A percentile compares a stretch with the other conserved stretches of the same genome.
Conservation (phyloP, 2,888 invertebrate genomes). For the Ramazzottius varieornatus region DNA sequence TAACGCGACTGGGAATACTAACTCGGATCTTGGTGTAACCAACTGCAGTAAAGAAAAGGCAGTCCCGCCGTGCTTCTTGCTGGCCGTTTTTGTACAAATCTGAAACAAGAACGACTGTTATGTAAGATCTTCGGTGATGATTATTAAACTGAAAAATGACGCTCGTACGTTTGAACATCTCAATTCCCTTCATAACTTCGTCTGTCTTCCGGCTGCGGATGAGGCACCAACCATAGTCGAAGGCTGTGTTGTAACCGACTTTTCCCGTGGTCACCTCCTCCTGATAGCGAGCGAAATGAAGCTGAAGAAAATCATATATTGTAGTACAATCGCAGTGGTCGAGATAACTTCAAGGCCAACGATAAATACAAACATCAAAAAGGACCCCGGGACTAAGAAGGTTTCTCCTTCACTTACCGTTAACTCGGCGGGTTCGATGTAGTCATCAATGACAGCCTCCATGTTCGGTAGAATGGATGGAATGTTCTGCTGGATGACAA, state of each 20-base stretch:
- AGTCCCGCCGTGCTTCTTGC: background rate
- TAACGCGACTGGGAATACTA: too few relatives aligned
- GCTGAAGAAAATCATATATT: background rate
- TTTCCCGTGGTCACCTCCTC: background rate
- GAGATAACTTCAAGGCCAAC: background rate
- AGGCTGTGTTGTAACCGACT: background rate
- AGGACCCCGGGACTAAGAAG: too few relatives aligned
- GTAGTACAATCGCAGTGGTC: background rate
- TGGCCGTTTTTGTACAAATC: background rate
- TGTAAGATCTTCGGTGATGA: too few relatives aligned
- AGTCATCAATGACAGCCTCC: slow-evolving; percentile 3
- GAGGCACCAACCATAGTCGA: background rate
- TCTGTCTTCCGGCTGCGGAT: background rate
- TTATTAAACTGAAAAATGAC: too few relatives aligned
- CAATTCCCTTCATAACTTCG: background rate
- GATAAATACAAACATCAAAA: too few relatives aligned
- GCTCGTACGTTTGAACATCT: background rate
- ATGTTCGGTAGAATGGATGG: too few relatives aligned
- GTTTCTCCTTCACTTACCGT: too few relatives aligned
- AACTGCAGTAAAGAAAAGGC: background rate
- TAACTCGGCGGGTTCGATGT: background rate
- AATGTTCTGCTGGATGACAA: too few relatives aligned
- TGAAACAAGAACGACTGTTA: background rate
- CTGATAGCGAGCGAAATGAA: background rate
- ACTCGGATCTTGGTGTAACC: slow-evolving; percentile 1